Evolutionary conservation across 2,888 invertebrate genomes (phyloP), one percentile per base, ranked within the genome.

Genomic region (Alentia gelatinosa): DNA sequence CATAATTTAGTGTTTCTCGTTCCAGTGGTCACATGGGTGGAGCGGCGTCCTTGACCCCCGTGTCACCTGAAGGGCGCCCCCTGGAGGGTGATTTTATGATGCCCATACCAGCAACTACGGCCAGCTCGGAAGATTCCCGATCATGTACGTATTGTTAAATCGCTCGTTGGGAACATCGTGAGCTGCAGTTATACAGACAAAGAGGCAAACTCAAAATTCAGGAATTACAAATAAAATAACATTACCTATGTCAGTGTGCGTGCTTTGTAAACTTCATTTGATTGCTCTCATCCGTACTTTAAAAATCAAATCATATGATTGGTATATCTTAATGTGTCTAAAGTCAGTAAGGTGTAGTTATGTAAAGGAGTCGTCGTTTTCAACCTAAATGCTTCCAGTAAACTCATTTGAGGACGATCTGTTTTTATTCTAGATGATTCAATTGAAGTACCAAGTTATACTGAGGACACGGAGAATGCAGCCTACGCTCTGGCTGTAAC

Each of bases 401-500:
- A 12, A 12, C 50, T n/a, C n/a, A n/a, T n/a, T n/a, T n/a, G n/a
- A n/a, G n/a, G n/a, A n/a, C n/a, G 19, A 47, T 47, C 47, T 47
- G 47, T 47, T 12, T 47, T 7, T 47, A 9, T 56, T 56, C 12
- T 92, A 94, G 94, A 91, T 84, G 94, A 94, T 33, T 94, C 94
- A 1, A 91, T 90, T 75, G 92, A 92, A 35, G 42, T 92, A 7
- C 89, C 90, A 5, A 89, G 89, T 75, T 91, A 75, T 47, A 89
- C 94, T 75, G 94, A 94, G 37, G 95, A 95, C 91, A 94, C 95
- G 19, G 95, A 95, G 91, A 94, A 94, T 92, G 95, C 95, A 33
- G 95, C 94, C 1, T 93, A 94, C 88, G 96, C 95, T 50, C 92
- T 96, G 40, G 94, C 94, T 30, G 93, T 95, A 89, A 95, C 94